Evolutionary conservation across 2,797 vertebrate species (phyloP), one percentile per base, ranked within the genome.

Genomic region (Hozukius guyotensis): DNA sequence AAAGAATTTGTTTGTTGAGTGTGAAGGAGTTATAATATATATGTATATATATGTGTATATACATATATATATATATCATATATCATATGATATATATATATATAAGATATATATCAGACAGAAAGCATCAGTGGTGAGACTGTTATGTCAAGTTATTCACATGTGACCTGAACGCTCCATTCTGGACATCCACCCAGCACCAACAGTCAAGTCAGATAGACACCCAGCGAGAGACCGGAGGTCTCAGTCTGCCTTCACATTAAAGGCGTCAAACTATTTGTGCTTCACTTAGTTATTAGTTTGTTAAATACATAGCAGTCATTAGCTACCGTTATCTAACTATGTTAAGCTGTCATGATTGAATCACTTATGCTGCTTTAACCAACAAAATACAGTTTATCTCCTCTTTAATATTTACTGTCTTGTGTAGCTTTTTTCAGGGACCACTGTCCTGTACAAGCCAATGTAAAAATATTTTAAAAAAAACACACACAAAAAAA

Each of bases 191-290:
- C 24, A 81, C 55, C 53, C 66, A 59, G 11, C 49, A 22, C 3
- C 27, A 49, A 3, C 16, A 11, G 78, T 82, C 67, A 80, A 88
- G 78, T 27, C 53, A 57, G 9, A n/a, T 11, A 16, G 10, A 24
- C 61, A 52, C 8, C 10, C 8, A 27, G 20, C 7, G 1, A 14
- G 2, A 11, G 0, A 74, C 64, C 73, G 75, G 72, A 86, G 34
- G 49, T 34, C 13, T 55, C 4, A 9, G 12, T 8, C 24, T 4
- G 53, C 62, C 71, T 92, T 91, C 84, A 90, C 72, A 79, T 8
- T 89, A 86, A 88, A 83, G 18, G 68, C 8, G 4, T 42, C 0
- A 8, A 14, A 5, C 10, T 14, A 2, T 25, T 27, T 6, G 2
- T 1, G 1, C 27, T 78, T 65, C 9, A 36, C 22, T 68, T 16